Percentiles rank a stretch among this genome's conserved stretches.
These are phyloP conservation scores for Nemapogon koenigi DNA, from an alignment of 2,888 invertebrate genomes.

Conservation along the genomic window DNA sequence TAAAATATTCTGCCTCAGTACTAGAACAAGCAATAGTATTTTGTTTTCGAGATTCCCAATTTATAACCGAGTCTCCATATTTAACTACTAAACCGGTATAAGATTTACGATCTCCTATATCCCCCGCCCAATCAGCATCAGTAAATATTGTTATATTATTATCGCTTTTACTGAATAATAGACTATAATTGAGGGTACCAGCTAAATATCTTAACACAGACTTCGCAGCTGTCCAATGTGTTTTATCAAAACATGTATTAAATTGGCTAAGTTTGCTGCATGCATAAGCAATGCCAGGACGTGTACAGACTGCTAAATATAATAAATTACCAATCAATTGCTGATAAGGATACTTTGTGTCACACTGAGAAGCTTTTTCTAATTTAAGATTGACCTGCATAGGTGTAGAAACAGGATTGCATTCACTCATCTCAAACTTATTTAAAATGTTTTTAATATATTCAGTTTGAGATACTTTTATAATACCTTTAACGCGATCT, in stretches of 20 bases:
- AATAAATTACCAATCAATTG: constrained; percentile 6
- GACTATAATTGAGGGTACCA: too few relatives aligned
- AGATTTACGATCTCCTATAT: constrained; percentile 15
- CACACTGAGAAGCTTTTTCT: neutral
- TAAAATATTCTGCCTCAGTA: constrained; percentile 19
- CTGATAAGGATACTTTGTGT: neutral
- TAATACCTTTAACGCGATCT: constrained; percentile 1
- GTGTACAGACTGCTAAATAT: constrained; percentile 4
- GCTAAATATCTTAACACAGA: constrained; percentile 15
- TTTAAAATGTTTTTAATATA: constrained; percentile 4
- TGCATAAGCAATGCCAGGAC: constrained; percentile 1
- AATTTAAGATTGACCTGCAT: constrained; percentile 3
- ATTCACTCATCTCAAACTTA: neutral
- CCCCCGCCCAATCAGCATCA: constrained; percentile 17
- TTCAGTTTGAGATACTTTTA: constrained; percentile 1
- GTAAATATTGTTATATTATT: constrained; percentile 9
- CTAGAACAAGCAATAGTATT: constrained; percentile 15
- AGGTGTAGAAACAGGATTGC: constrained; percentile 4
- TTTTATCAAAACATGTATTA: constrained; percentile 11
- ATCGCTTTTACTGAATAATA: too few relatives aligned
- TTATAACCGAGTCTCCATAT: constrained; percentile 10
- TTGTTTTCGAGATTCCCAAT: constrained; percentile 18
- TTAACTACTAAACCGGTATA: constrained; percentile 17
- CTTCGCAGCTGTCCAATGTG: constrained; percentile 15
- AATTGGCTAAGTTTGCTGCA: constrained; percentile 8